Conservation (phyloP, 2,888 invertebrate species). For the Stenotaenia linearis region DNA sequence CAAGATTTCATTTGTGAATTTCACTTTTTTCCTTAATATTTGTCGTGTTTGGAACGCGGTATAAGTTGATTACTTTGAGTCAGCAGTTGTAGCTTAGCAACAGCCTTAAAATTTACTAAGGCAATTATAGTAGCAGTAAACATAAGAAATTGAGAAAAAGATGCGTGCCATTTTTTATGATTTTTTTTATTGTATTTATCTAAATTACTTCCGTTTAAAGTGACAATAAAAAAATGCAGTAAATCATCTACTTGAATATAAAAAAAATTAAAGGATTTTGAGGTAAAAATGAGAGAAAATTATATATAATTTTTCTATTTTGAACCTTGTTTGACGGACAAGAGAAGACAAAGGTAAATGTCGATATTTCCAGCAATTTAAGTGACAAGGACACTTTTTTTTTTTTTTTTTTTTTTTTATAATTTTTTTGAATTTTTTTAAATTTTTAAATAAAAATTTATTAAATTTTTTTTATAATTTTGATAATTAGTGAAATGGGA, state of each 20-base stretch:
- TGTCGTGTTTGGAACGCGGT: background rate
- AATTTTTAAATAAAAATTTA: no score
- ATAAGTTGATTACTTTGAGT: background rate
- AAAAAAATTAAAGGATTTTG: background rate
- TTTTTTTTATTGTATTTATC: background rate
- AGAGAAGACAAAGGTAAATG: no score
- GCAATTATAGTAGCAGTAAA: constrained; percentile 3
- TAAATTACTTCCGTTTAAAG: background rate
- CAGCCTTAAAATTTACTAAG: background rate
- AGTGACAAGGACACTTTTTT: no score
- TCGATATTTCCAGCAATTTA: no score
- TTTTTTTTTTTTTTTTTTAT: no score
- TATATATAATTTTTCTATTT: background rate
- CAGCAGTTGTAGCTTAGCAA: background rate
- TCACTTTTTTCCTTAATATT: no score
- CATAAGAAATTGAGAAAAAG: constrained; percentile 20
- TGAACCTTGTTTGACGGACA: background rate
- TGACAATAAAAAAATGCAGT: background rate
- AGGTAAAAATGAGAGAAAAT: background rate
- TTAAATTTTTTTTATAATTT: no score
- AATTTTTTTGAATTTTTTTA: no score
- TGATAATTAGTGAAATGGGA: no score
- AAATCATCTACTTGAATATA: background rate
- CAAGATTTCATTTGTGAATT: background rate
- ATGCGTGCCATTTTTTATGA: background rate